A percentile compares a stretch with the other conserved stretches of the same genome.
phyloP scores from a whole-genome alignment of 2,888 invertebrate genomes.

The Arrhopalites spinosus region DNA sequence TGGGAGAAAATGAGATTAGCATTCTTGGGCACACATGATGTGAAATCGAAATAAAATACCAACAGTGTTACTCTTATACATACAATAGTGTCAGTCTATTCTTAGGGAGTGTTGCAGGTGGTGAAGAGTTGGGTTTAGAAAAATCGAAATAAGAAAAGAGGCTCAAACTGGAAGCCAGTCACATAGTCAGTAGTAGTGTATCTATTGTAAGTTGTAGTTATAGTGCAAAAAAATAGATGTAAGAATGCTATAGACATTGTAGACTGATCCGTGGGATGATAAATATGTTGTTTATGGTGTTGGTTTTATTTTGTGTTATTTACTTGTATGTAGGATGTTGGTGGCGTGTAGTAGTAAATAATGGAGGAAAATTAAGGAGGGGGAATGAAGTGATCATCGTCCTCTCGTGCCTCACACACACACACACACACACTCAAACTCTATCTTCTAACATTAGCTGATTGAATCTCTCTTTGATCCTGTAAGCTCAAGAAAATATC shows the following conservation, averaged over 20 bases:
- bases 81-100: neutral
- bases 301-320: constrained; percentile 7
- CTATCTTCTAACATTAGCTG: constrained; percentile 31
- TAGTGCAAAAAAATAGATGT: neutral
- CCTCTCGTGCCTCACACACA: constrained; percentile 10
- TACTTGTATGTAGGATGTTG: constrained; percentile 19
- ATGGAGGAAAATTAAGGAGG: constrained; percentile 14
- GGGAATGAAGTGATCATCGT: constrained; percentile 22
- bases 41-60: neutral
- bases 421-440: neutral
- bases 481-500: constrained; percentile 34
- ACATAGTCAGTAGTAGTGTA: neutral
- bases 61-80: too few relatives aligned
- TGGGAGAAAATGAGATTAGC: neutral
- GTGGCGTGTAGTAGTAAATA: constrained; percentile 29
- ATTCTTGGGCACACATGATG: neutral
- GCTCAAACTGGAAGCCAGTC: neutral
- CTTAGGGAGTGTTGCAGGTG: neutral
- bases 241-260: too few relatives aligned
- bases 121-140: neutral
- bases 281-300: constrained; percentile 17
- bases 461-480: constrained; percentile 38
- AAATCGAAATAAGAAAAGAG: neutral
- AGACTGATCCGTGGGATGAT: neutral
- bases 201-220: neutral